These are phyloP conservation scores for Psittacara wagleri DNA, from an alignment of 2,113 vertebrate species.

Conservation along the genomic window DNA sequence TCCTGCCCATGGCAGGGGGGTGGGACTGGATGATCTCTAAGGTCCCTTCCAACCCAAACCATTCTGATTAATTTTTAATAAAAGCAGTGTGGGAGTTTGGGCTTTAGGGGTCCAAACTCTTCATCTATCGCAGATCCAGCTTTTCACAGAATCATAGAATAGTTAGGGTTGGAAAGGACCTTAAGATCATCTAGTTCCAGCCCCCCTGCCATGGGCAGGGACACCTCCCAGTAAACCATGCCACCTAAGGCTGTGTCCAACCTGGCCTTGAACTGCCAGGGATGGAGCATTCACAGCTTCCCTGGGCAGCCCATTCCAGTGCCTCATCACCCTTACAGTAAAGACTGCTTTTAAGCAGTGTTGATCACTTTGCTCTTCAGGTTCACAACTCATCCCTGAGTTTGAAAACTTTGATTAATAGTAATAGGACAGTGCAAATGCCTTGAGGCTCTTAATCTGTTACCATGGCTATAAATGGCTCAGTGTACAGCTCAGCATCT, in stretches of 20 bases:
- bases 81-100: not conserved
- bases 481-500: not conserved
- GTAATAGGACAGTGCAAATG: not conserved
- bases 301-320: no score
- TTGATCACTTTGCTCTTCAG: not conserved
- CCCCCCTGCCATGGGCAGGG: no score
- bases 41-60: not conserved
- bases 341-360: not conserved
- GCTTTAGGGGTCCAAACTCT: slow-evolving; percentile 29
- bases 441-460: not conserved
- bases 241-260: no score
- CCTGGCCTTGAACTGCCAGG: no score
- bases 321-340: no score
- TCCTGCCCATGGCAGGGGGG: not conserved
- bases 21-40: not conserved
- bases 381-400: not conserved
- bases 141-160: not conserved
- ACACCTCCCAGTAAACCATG: no score
- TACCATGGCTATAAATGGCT: not conserved
- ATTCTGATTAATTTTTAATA: not conserved
- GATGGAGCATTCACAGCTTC: no score
- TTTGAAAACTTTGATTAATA: not conserved
- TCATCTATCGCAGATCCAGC: not conserved
- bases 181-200: no score
- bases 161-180: no score